Base-by-base conservation (phyloP, 1,140 invertebrate genomes). In the Amphibalanus amphitrite region DNA sequence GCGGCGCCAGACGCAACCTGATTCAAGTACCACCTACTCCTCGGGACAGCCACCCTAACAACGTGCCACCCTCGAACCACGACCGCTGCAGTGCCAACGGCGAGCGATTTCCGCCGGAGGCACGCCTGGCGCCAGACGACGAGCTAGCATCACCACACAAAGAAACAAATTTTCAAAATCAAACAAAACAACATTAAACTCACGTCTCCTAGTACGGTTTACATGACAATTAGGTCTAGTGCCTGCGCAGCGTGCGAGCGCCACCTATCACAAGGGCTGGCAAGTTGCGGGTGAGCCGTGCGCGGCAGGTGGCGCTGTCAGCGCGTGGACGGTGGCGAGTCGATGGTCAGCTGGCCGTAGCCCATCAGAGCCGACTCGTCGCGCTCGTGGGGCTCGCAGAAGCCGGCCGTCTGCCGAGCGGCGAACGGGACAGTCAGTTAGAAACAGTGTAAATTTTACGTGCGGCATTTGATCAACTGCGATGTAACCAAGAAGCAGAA, bases 301-400 rank as follows among this genome's bases (percentile, higher is more conserved):
- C 47, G 10, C 47, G 47, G 47, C 47, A 59, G 47, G 23, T 23
- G 47, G 47, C 47, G 10, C 47, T 59, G 13, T 59, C 20, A 23
- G 47, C 47, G 47, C 6, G 47, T 8, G 10, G 13, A 3, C 1
- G 47, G 1, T 20, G 47, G 6, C 47, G 47, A 3, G 47, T 67
- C 65, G 65, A 67, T 67, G 28, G 65, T 67, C 17, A 67, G 65
- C 65, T 67, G 65, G 69, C 69, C 38, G 30, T 71, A 67, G 10
- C 70, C 70, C 38, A 40, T 29, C 26, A 74, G 67, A 23, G 72
- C 64, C 72, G 72, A 40, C 40, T 74, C 73, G 28, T 74, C 71
- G 0, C 67, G 73, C 20, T 30, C 38, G 29, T 73, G 70, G 28
- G 33, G 33, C 28, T 33, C 33, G 64, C 72, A 70, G n/a, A 74